phyloP scores from a whole-genome alignment of 64 coral and sea anemone genomes.

The Pocillopora damicornis region DNA sequence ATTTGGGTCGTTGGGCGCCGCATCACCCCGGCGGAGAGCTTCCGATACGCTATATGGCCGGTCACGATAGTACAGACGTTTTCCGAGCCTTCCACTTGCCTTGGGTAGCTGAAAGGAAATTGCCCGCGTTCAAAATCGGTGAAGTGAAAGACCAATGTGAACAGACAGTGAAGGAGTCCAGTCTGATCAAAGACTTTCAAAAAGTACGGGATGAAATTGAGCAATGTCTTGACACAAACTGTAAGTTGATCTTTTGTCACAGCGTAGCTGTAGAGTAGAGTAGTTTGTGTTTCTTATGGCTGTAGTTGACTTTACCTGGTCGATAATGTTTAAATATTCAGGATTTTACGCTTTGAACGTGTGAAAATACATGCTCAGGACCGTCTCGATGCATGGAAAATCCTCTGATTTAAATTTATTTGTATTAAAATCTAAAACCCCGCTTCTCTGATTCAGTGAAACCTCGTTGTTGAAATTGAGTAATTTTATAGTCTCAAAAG shows the following conservation, averaged over 20 bases:
- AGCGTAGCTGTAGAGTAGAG: background rate
- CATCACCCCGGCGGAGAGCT: slow-evolving; percentile 95
- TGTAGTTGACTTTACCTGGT: background rate
- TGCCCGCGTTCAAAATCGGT: slow-evolving; percentile 89
- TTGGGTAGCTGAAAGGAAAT: slow-evolving; percentile 70
- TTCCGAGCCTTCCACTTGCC: slow-evolving; percentile 95
- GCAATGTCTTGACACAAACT: slow-evolving; percentile 73
- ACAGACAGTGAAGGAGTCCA: slow-evolving; percentile 38
- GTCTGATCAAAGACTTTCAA: slow-evolving; percentile 71
- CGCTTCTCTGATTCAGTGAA: background rate
- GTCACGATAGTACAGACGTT: slow-evolving; percentile 86
- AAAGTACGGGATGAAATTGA: slow-evolving; percentile 81
- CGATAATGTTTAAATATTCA: background rate
- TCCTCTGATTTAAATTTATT: too few relatives aligned
- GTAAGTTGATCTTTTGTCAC: slow-evolving; percentile 73
- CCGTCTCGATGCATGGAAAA: too few relatives aligned
- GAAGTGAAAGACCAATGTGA: slow-evolving; percentile 40
- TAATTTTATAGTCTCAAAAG: background rate
- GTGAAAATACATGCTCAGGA: background rate
- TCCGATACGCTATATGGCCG: slow-evolving; percentile 89
- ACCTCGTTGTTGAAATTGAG: background rate
- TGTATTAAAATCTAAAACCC: background rate
- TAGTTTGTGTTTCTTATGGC: background rate
- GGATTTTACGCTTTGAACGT: background rate
- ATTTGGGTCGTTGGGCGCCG: slow-evolving; percentile 80